Evolutionary conservation across 1,140 invertebrate species (phyloP).

Genomic region (Capitella teleta): DNA sequence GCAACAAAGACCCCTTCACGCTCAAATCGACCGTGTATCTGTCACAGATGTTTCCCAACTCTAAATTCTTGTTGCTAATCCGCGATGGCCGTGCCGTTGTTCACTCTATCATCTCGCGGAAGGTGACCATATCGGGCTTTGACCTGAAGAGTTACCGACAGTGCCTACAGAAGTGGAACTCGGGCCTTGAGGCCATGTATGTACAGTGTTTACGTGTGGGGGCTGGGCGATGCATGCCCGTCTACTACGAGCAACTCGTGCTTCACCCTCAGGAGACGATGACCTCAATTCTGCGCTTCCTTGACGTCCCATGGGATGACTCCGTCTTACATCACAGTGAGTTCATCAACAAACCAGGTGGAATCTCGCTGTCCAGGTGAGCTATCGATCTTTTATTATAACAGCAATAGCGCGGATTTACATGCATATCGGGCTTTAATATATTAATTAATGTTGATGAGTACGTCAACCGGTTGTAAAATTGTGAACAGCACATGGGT

Average conservation of each 20-base stretch:
- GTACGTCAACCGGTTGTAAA: too few species aligned
- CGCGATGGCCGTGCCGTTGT: slow-evolving; percentile 90
- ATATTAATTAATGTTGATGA: too few species aligned
- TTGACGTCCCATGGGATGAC: slow-evolving; percentile 87
- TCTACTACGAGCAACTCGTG: slow-evolving; percentile 90
- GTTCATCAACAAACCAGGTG: slow-evolving; percentile 71
- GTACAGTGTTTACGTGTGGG: slow-evolving; percentile 74
- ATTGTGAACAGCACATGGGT: too few species aligned
- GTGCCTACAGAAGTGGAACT: slow-evolving; percentile 89
- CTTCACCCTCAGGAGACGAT: slow-evolving; percentile 79
- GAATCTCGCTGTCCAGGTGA: slow-evolving; percentile 71
- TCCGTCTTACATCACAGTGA: slow-evolving; percentile 91
- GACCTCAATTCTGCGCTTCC: slow-evolving; percentile 73
- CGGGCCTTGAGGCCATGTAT: slow-evolving; percentile 83
- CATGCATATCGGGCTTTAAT: too few species aligned
- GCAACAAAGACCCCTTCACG: slow-evolving; percentile 96
- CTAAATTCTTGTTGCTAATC: slow-evolving; percentile 95
- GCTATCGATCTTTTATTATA: slow-evolving; percentile 17
- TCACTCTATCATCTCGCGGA: slow-evolving; percentile 89
- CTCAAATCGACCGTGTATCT: slow-evolving; percentile 79
- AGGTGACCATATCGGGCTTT: slow-evolving; percentile 93
- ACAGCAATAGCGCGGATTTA: too few species aligned
- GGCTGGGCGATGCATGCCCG: slow-evolving; percentile 67
- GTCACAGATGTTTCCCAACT: slow-evolving; percentile 50
- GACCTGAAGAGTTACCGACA: slow-evolving; percentile 82